Base-by-base conservation (phyloP, 2,113 vertebrate species). In the Aix galericulata region DNA sequence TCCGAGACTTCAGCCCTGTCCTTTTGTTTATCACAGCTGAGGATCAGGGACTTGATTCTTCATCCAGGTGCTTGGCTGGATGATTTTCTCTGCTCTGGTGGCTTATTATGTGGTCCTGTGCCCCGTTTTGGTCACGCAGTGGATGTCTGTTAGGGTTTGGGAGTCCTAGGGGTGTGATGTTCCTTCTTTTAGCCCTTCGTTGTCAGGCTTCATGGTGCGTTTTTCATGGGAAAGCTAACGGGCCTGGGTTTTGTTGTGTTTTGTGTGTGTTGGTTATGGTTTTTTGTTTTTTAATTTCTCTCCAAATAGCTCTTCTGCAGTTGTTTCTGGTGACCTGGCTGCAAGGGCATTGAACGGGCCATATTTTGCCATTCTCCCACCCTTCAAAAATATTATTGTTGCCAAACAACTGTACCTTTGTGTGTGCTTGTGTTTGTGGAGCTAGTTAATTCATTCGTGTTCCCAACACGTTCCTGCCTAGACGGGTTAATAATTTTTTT, bases 341-440 rank as follows among this genome's bases (percentile, higher is more conserved):
- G 29, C 58, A 83, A 86, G 34, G 58, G 8, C 32, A 13, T 53
- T 56, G 66, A 60, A 68, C 21, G 86, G 32, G 21, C 60, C 42
- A 23, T 74, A 20, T 86, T 93, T 84, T 89, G 63, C 17, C 64
- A 42, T 71, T 62, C n/a, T 4, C 5, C 2, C 73, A 4, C 22
- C n/a, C 36, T 85, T 91, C 76, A 86, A 62, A 72, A 92, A 69
- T 84, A n/a, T n/a, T n/a, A n/a, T n/a, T n/a, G n/a, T n/a, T 90
- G 42, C 53, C 42, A 75, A 64, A 36, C 38, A 27, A 16, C 8
- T 1, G 2, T 90, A 38, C 55, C 29, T 71, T 77, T 50, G 6
- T 34, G 16, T 42, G 29, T 44, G 27, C 32, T 84, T 78, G 3
- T 78, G 8, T 92, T 75, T 7, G 0, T 38, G 46, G 31, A 73